Percentiles rank a stretch among this genome's conserved stretches.
These are phyloP conservation scores for Tapirus terrestris DNA, from an alignment of 2,113 vertebrate species.

Conservation along the genomic window DNA sequence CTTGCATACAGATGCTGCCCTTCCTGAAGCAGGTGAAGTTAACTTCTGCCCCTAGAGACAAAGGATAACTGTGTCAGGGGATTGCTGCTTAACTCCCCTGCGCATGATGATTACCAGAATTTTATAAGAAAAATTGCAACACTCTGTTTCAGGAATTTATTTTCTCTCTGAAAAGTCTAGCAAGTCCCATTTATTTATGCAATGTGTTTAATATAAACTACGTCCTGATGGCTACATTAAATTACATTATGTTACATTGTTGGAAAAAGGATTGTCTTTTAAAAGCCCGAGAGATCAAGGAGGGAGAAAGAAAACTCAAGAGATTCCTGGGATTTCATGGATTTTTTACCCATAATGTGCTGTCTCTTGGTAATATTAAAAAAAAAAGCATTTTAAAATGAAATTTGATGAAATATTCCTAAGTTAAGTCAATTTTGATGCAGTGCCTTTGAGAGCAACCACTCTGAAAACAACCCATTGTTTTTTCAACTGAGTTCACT, in stretches of 20 bases:
- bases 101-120: background rate
- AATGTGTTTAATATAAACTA: background rate
- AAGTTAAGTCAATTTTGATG: background rate
- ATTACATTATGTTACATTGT: too few relatives aligned
- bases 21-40: background rate
- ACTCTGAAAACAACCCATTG: background rate
- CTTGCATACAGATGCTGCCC: rapidly evolving
- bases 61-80: background rate
- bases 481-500: background rate
- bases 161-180: background rate
- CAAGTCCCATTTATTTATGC: background rate
- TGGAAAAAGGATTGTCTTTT: background rate
- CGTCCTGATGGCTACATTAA: background rate
- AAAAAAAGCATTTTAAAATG: background rate
- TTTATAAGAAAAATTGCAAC: background rate
- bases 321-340: background rate
- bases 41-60: background rate
- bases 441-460: background rate
- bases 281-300: background rate
- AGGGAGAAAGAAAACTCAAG: background rate
- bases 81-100: rapidly evolving
- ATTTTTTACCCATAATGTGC: background rate
- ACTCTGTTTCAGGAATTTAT: background rate
- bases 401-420: background rate
- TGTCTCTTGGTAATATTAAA: background rate